A percentile compares a stretch with the other conserved stretches of the same genome.
phyloP scores from a whole-genome alignment of 53 echinoderm and acorn worm species.

The Crossaster papposus region DNA sequence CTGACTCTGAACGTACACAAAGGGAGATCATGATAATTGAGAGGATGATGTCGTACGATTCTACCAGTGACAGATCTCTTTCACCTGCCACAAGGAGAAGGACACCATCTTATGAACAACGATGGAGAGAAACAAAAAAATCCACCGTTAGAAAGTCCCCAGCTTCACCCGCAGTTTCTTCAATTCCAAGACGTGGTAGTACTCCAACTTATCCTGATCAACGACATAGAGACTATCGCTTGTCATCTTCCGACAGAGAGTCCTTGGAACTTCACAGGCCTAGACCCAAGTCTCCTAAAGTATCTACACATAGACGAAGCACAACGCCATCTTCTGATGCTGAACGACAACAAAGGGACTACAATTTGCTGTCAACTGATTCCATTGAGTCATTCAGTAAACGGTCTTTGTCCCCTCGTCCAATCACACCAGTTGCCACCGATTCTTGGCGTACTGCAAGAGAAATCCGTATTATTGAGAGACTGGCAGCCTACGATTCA shows the following conservation, averaged over 20 bases:
- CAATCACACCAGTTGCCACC: conserved; percentile 43
- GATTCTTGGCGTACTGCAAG: conserved; percentile 49
- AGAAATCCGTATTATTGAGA: conserved; percentile 49
- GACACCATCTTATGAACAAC: conserved; percentile 27
- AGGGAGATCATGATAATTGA: conserved; percentile 49
- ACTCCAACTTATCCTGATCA: conserved; percentile 29
- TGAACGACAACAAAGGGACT: conserved; percentile 1
- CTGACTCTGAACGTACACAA: conserved; percentile 49
- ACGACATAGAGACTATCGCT: conserved; percentile 20
- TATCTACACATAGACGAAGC: conserved; percentile 7
- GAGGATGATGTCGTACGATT: conserved; percentile 50
- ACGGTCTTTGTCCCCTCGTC: conserved; percentile 31
- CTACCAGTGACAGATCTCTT: conserved; percentile 20
- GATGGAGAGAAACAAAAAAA: conserved; percentile 21
- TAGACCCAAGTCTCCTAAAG: conserved; percentile 6
- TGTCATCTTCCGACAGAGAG: conserved; percentile 54
- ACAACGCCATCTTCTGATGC: conserved; percentile 23
- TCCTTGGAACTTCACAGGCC: conserved; percentile 23
- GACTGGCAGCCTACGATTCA: conserved; percentile 23
- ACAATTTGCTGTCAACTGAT: conserved; percentile 20
- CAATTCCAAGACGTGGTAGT: conserved; percentile 7
- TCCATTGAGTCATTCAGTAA: conserved; percentile 26
- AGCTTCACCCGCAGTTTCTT: conserved; percentile 25
- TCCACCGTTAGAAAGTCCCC: conserved; percentile 37
- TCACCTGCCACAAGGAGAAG: conserved; percentile 23